Evolutionary conservation across 2,113 vertebrate genomes (phyloP).

Genomic region (Pterocles burchelli): DNA sequence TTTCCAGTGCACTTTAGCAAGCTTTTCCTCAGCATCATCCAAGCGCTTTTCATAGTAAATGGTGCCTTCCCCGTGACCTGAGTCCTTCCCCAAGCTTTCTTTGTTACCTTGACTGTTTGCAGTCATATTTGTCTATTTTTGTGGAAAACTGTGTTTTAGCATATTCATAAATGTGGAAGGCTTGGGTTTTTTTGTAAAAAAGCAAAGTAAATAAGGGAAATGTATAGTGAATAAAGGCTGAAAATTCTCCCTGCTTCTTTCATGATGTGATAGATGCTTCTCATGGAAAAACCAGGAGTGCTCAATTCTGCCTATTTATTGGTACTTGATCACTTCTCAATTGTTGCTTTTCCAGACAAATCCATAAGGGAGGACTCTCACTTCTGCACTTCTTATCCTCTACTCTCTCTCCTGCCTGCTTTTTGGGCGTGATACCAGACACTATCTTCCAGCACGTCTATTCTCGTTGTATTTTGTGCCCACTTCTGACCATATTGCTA

Average conservation of each 20-base stretch:
- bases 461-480: neutral
- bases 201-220: neutral
- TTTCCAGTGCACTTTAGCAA: conserved; percentile 15
- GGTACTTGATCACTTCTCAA: neutral
- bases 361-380: neutral
- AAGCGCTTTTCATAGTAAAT: neutral
- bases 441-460: neutral
- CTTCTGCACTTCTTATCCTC: neutral
- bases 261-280: neutral
- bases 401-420: neutral
- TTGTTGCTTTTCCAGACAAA: neutral
- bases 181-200: neutral
- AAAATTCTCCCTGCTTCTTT: neutral
- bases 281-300: neutral
- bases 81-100: neutral
- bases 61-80: neutral
- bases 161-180: neutral
- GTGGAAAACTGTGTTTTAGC: neutral
- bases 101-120: neutral
- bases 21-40: neutral
- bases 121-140: neutral
- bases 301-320: neutral
- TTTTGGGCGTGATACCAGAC: neutral
- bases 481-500: neutral
- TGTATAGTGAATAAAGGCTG: neutral